phyloP scores from a whole-genome alignment of 2,797 vertebrate genomes.

The Falco biarmicus region DNA sequence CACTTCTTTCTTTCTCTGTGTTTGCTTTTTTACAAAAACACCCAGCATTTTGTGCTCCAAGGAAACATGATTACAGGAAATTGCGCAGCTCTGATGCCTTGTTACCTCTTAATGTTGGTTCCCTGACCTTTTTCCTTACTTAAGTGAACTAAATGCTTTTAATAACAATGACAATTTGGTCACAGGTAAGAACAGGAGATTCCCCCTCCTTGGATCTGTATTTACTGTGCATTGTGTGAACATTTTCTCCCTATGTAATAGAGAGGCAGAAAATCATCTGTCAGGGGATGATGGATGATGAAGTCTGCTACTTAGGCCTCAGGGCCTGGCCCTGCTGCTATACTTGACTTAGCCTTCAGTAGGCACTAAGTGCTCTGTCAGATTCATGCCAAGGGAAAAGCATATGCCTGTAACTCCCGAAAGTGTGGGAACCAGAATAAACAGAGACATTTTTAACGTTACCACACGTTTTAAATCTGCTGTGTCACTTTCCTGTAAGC shows the following conservation, averaged over 20 bases:
- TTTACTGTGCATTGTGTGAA: background rate
- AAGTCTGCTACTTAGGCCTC: constrained; percentile 79
- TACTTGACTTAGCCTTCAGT: constrained; percentile 77
- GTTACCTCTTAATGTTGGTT: background rate
- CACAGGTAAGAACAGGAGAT: background rate
- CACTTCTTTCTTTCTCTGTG: background rate
- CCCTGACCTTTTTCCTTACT: background rate
- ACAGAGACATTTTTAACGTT: constrained; percentile 82
- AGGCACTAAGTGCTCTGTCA: constrained; percentile 85
- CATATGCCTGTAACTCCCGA: constrained; percentile 84
- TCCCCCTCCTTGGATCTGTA: background rate
- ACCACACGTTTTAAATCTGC: constrained; percentile 50
- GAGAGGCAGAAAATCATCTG: constrained; percentile 50
- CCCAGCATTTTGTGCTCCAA: background rate
- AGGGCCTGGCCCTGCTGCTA: constrained; percentile 79
- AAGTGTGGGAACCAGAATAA: constrained; percentile 77
- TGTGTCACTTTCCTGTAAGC: constrained; percentile 78
- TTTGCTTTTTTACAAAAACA: background rate
- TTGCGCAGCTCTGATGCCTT: background rate
- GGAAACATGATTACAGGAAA: background rate
- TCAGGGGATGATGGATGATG: constrained; percentile 78
- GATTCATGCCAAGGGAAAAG: constrained; percentile 81
- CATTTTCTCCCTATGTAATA: background rate
- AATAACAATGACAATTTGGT: background rate
- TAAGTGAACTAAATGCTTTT: background rate